Base-by-base conservation (phyloP, 2,113 vertebrate genomes). In the Kryptolebias marmoratus region DNA sequence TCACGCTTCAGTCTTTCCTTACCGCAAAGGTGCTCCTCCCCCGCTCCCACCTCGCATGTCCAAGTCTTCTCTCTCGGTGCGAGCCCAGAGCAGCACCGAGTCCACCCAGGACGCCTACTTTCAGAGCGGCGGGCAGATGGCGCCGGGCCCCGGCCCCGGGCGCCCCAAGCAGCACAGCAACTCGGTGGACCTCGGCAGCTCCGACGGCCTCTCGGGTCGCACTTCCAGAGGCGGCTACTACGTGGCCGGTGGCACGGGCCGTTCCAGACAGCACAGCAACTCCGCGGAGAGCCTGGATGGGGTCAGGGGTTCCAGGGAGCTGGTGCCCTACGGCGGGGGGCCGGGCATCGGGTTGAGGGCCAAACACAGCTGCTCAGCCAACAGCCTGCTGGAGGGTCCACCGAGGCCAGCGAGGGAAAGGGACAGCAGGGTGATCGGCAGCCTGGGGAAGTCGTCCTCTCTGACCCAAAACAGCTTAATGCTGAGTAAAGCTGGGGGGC, bases 41-140 rank as follows among this genome's bases (percentile, higher is more conserved):
- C 96, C 97, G 68, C 95, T 98, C 82, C 97, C 97, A 56, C 94
- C 96, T 89, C 96, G 97, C 91, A 97, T 96, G 95, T 95, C 96
- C 93, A 98, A 98, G 88, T 97, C 97, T 83, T 95, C 96, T 71
- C 96, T 98, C 82, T 97, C 97, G 0, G 95, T 99, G 88, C 96
- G 97, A 32, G 96, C 97, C 45, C 97, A 99, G 94, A 98, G 97
- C 95, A 98, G 97, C 93, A 98, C 96, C 0, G 97, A 99, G 89
- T 99, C 97, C 66, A 95, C 96, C 80, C 97, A 98, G 11, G 97
- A 99, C 64, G 95, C 93, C 76, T 99, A 97, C 95, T 92, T 96
- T 85, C 93, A 94, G 72, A 91, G 42, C 92, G 94, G 76, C 2
- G 94, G 55, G 89, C 97, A 94, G 93, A 90, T 71, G 8, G 89